phyloP scores from a whole-genome alignment of 2,888 invertebrate genomes.

The Ephialtes manifestator region DNA sequence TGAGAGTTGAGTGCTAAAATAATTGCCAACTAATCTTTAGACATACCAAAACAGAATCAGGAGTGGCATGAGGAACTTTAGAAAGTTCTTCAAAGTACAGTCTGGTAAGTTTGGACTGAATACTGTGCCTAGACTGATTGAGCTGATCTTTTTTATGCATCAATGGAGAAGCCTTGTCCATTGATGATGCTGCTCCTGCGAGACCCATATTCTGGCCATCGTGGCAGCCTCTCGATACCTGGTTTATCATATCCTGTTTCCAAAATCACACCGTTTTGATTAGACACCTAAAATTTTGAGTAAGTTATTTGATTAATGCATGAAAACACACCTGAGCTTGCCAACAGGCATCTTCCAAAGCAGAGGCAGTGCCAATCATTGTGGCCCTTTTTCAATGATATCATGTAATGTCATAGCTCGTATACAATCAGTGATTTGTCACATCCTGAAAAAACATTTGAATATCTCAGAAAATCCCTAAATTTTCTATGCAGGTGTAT shows the following conservation, averaged over 20 bases:
- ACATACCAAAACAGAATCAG: constrained; percentile 84
- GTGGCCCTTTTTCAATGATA: constrained; percentile 77
- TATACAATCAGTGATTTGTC: constrained; percentile 70
- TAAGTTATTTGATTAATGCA: neutral
- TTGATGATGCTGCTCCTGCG: constrained; percentile 74
- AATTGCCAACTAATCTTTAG: neutral
- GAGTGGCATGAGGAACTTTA: constrained; percentile 84
- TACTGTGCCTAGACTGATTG: constrained; percentile 82
- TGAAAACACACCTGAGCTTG: constrained; percentile 82
- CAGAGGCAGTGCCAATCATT: constrained; percentile 84
- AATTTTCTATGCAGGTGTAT: neutral
- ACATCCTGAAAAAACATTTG: constrained; percentile 77
- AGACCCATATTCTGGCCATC: constrained; percentile 56
- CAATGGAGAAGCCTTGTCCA: constrained; percentile 77
- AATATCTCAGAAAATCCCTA: neutral
- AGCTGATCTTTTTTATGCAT: constrained; percentile 80
- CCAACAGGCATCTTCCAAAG: constrained; percentile 84
- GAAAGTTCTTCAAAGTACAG: constrained; percentile 84
- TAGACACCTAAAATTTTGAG: neutral
- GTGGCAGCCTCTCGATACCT: constrained; percentile 74
- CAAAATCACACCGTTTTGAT: constrained; percentile 15
- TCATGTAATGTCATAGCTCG: constrained; percentile 81
- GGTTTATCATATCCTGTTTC: constrained; percentile 81
- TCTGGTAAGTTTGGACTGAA: constrained; percentile 84
- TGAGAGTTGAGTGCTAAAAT: too few species aligned